Evolutionary conservation across 2,113 vertebrate species (phyloP), one percentile per base, ranked within the genome.

Genomic region (Planiliza haematocheilus): DNA sequence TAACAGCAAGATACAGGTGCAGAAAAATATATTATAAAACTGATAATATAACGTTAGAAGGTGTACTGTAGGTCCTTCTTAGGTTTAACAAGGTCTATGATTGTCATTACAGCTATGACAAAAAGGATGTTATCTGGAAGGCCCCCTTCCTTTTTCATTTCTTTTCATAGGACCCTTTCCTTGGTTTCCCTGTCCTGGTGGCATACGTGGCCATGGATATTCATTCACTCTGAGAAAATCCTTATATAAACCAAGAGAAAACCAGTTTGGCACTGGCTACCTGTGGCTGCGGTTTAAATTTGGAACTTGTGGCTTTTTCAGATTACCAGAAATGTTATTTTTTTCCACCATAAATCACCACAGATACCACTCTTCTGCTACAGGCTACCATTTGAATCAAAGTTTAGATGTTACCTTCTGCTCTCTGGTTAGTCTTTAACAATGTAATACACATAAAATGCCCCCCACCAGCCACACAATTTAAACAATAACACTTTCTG

Each of bases 211-310:
- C 24, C 24, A 5, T 30, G 24, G 24, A n/a, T n/a, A n/a, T n/a
- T n/a, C n/a, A n/a, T n/a, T n/a, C n/a, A n/a, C n/a, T n/a, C n/a
- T n/a, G n/a, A n/a, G n/a, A 30, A 30, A 30, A 30, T 30, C 24
- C 24, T 30, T 5, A 30, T 30, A 30, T 30, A 30, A 30, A 30
- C 24, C 5, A 2, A 30, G 5, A 30, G 24, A 30, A 30, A 30
- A 30, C 2, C 24, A 56, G 65, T 83, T 85, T 86, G 74, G 77
- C 72, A 18, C 46, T 1, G 43, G 7, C 36, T 41, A 30, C 18
- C 21, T 46, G 72, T 56, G 77, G 79, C 75, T 63, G 30, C 21
- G 74, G 24, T 17, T 61, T 55, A 49, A 62, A 77, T 70, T 60
- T 70, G 55, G 72, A 86, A 61, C 58, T 38, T 20, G 43, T 61